These are phyloP conservation scores for Sinhomidia bicolor DNA, from an alignment of 2,888 invertebrate species.

Conservation along the genomic window DNA sequence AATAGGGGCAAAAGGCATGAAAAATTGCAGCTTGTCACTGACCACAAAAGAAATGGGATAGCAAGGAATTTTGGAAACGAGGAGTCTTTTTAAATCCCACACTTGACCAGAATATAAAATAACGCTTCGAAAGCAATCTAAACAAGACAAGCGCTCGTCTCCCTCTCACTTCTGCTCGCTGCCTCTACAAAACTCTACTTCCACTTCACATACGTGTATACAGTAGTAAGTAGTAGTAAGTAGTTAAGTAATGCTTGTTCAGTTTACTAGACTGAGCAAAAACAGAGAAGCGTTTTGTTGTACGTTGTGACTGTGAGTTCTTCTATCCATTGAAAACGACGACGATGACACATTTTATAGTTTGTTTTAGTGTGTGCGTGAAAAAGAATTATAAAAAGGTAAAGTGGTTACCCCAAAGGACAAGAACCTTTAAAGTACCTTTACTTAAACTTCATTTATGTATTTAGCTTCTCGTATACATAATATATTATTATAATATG, in stretches of 20 bases:
- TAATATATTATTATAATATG: background rate
- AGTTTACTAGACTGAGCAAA: background rate
- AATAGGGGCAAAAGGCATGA: slow-evolving; percentile 21
- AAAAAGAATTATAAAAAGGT: background rate
- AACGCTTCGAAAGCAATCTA: background rate
- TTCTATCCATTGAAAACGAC: background rate
- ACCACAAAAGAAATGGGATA: slow-evolving; percentile 20
- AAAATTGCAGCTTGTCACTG: slow-evolving; percentile 44
- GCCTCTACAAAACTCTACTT: background rate
- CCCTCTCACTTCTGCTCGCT: background rate
- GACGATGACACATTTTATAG: slow-evolving; percentile 20
- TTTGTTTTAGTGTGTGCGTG: background rate
- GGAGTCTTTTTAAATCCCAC: slow-evolving; percentile 29
- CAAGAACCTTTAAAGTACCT: background rate
- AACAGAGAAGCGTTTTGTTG: background rate
- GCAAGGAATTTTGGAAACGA: slow-evolving; percentile 22
- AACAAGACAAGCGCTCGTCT: background rate
- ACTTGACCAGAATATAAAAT: slow-evolving; percentile 43
- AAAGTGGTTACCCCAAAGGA: background rate
- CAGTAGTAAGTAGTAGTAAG: no score
- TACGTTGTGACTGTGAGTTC: no score
- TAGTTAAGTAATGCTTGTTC: no score
- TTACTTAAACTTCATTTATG: background rate
- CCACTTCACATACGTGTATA: background rate
- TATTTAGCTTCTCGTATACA: background rate